Conservation (phyloP, 2,797 vertebrate genomes). For the Halcyon chelicuti region DNA sequence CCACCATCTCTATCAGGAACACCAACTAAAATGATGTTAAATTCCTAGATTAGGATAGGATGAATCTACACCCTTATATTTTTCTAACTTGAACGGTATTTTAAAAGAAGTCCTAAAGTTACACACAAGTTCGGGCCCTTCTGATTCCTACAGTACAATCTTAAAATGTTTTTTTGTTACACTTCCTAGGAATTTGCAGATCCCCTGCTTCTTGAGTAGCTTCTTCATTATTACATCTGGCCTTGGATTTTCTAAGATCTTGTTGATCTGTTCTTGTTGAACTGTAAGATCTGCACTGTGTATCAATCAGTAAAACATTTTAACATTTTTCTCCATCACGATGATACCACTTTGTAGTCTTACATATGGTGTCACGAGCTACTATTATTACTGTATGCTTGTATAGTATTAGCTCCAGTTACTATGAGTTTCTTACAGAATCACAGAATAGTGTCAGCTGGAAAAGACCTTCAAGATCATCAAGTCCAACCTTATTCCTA, state of each 20-base stretch:
- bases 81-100: neutral
- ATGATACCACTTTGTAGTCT: neutral
- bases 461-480: too few species aligned
- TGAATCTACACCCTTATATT: neutral
- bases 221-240: neutral
- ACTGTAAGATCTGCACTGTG: neutral
- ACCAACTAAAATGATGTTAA: neutral
- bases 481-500: too few species aligned
- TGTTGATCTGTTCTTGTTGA: too few species aligned
- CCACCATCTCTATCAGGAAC: neutral
- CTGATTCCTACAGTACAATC: neutral
- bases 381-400: neutral
- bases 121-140: accelerated
- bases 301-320: neutral
- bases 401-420: neutral
- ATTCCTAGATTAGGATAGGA: neutral
- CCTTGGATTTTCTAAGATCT: neutral
- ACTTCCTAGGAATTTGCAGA: neutral
- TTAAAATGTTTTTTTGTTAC: neutral
- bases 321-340: neutral
- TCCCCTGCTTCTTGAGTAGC: neutral
- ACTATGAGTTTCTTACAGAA: neutral
- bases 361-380: neutral
- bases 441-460: too few species aligned
- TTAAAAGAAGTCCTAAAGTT: neutral